Conservation (phyloP, 2,888 invertebrate species). For the Geophilus truncorum region DNA sequence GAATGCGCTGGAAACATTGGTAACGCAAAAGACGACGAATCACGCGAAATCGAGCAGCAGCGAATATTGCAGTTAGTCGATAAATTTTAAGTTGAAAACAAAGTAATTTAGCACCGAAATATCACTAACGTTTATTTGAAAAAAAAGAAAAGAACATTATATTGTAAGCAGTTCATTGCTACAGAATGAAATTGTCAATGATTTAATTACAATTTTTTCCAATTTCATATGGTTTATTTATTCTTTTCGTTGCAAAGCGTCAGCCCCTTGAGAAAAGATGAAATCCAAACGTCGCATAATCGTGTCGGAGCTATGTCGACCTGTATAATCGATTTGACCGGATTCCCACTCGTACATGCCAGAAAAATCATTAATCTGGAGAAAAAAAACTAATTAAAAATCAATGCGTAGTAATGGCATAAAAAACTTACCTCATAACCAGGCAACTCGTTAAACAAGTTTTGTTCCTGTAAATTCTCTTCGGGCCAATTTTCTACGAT, state of each 20-base stretch:
- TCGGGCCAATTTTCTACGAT: too few relatives aligned
- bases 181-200: background rate
- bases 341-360: constrained; percentile 37
- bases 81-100: constrained; percentile 64
- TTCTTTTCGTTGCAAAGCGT: background rate
- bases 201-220: too few relatives aligned
- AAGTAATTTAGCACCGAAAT: too few relatives aligned
- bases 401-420: too few relatives aligned
- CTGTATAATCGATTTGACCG: constrained; percentile 35
- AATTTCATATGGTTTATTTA: too few relatives aligned
- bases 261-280: background rate
- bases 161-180: too few relatives aligned
- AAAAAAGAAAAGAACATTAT: background rate
- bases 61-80: constrained; percentile 88
- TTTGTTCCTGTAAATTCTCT: too few relatives aligned
- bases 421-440: too few relatives aligned
- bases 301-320: constrained; percentile 34
- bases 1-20: constrained; percentile 95
- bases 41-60: constrained; percentile 82
- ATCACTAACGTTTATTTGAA: background rate
- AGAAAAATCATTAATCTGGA: constrained; percentile 37
- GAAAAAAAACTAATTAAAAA: too few relatives aligned
- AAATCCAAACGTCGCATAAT: constrained; percentile 36
- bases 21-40: constrained; percentile 68
- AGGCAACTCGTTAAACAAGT: too few relatives aligned